phyloP scores from a whole-genome alignment of 2,113 vertebrate species.

The Nannospalax galili region DNA sequence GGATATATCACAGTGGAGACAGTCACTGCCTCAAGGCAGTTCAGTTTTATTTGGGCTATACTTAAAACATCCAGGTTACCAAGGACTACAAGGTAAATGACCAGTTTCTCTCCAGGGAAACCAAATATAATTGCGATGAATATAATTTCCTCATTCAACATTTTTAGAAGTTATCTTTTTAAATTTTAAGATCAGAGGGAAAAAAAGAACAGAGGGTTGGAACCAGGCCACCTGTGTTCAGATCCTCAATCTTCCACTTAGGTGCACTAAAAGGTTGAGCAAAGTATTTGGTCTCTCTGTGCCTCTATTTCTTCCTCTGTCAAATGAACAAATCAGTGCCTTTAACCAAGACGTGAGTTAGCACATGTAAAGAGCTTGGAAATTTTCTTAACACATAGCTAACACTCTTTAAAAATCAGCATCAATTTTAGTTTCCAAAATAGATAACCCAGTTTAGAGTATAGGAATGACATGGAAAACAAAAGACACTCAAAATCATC shows the following conservation, averaged over 20 bases:
- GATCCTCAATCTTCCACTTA: constrained; percentile 11
- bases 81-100: background rate
- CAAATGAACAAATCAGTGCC: background rate
- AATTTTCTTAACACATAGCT: background rate
- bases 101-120: constrained; percentile 34
- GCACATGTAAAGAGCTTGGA: background rate
- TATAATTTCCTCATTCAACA: constrained; percentile 43
- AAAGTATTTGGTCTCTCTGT: background rate
- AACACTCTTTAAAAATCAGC: background rate
- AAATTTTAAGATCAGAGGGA: constrained; percentile 20
- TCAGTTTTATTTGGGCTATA: constrained; percentile 67
- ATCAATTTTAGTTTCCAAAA: constrained; percentile 50
- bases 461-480: background rate
- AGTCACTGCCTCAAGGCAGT: constrained; percentile 44
- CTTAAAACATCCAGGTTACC: constrained; percentile 50
- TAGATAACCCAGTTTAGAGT: background rate
- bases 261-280: background rate
- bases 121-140: constrained; percentile 36
- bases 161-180: constrained; percentile 43
- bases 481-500: background rate
- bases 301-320: constrained; percentile 28
- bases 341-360: constrained; percentile 14
- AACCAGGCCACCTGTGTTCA: constrained; percentile 18
- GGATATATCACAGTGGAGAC: background rate
- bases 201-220: constrained; percentile 7